Percentiles rank a stretch among this genome's conserved stretches.
Conservation (phyloP, 2,113 vertebrate genomes). For the Poeciliopsis turrubarensis region DNA sequence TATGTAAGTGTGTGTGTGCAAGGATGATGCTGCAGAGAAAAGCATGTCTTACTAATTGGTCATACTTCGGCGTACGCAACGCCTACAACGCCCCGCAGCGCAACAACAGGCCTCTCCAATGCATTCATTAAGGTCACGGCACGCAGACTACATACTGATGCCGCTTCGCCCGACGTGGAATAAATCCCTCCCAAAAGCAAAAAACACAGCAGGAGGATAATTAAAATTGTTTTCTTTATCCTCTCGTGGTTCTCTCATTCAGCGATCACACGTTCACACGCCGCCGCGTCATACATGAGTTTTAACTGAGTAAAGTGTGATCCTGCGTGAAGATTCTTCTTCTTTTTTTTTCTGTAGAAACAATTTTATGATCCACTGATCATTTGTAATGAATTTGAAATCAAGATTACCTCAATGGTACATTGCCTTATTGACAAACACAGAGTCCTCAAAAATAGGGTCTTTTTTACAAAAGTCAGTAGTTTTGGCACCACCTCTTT, state of each 20-base stretch:
- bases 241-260: conserved; percentile 11
- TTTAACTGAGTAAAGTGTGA: conserved; percentile 8
- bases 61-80: conserved; percentile 55
- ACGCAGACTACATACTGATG: conserved; percentile 1
- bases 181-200: not conserved
- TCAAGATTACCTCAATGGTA: not conserved
- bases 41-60: conserved; percentile 59
- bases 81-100: conserved; percentile 26
- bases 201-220: conserved; percentile 3
- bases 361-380: conserved; percentile 3
- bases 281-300: not conserved
- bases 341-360: not conserved
- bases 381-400: not conserved
- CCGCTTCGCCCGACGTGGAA: conserved; percentile 7
- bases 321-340: not conserved
- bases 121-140: conserved; percentile 24
- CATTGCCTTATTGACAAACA: not conserved
- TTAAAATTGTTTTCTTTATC: not conserved
- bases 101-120: conserved; percentile 17
- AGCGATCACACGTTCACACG: not conserved
- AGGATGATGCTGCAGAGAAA: conserved; percentile 21
- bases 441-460: not conserved
- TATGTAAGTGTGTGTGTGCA: not conserved
- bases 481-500: not conserved
- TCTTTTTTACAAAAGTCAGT: not conserved